Evolutionary conservation across 2,797 vertebrate species (phyloP).

Genomic region (Bradypodion ventrale): DNA sequence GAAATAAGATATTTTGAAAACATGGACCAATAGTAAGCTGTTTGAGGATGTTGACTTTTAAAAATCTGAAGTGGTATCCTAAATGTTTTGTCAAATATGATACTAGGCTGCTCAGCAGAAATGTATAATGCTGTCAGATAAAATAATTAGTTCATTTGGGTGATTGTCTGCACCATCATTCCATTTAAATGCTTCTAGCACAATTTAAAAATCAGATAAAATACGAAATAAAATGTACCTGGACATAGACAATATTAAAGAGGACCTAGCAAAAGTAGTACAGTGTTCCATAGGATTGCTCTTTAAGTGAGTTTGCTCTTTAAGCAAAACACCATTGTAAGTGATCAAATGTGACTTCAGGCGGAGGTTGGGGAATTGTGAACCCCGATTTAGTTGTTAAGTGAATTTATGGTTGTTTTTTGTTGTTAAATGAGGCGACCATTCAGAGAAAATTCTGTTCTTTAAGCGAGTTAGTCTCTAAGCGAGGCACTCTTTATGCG

Average conservation of each 20-base stretch:
- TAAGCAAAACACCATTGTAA: no score
- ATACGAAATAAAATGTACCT: background rate
- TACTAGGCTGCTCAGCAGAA: background rate
- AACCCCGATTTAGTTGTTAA: no score
- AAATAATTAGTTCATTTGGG: background rate
- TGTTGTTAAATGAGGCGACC: no score
- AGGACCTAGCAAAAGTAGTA: background rate
- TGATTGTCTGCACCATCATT: background rate
- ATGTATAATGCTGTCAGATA: background rate
- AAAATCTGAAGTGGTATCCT: background rate
- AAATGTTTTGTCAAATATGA: background rate
- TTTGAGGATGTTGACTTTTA: background rate
- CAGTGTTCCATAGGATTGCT: no score
- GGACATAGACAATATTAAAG: background rate
- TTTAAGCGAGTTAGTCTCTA: no score
- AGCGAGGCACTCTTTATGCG: no score
- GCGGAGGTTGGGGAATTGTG: no score
- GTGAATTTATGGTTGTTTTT: no score
- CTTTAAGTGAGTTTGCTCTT: no score
- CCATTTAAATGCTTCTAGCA: background rate
- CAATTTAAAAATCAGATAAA: background rate
- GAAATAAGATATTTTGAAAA: background rate
- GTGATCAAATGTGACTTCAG: no score
- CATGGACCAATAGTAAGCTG: background rate
- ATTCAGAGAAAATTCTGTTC: no score